phyloP scores from a whole-genome alignment of 2,888 invertebrate species.

The Pelosia muscerda region DNA sequence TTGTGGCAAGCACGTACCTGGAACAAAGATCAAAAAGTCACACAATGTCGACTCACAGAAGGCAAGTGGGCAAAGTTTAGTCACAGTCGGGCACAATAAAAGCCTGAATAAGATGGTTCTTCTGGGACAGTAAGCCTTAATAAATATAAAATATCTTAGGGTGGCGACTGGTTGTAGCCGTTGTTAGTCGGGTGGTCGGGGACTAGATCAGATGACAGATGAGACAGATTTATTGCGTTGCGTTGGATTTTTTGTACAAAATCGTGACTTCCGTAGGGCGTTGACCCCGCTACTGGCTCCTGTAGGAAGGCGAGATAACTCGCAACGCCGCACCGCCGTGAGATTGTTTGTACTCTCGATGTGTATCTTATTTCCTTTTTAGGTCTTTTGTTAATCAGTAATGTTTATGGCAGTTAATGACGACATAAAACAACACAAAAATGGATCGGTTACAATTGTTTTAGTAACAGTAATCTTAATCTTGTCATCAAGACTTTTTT shows the following conservation, averaged over 20 bases:
- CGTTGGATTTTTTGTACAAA: slow-evolving; percentile 66
- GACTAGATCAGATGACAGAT: slow-evolving; percentile 77
- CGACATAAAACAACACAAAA: slow-evolving; percentile 47
- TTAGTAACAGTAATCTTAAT: slow-evolving; percentile 36
- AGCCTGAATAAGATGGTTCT: slow-evolving; percentile 72
- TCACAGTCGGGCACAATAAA: slow-evolving; percentile 62
- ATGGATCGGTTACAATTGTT: slow-evolving; percentile 35
- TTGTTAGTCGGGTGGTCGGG: slow-evolving; percentile 9
- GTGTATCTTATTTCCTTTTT: slow-evolving; percentile 69
- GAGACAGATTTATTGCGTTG: slow-evolving; percentile 73
- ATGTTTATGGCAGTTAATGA: slow-evolving; percentile 54
- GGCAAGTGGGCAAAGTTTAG: slow-evolving; percentile 56
- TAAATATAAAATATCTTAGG: slow-evolving; percentile 61
- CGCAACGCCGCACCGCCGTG: slow-evolving; percentile 50
- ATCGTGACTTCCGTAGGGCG: slow-evolving; percentile 75
- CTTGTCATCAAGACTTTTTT: slow-evolving; percentile 23
- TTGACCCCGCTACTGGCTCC: slow-evolving; percentile 76
- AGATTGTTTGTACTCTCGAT: slow-evolving; percentile 70
- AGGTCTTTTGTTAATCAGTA: slow-evolving; percentile 56
- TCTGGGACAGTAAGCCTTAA: slow-evolving; percentile 76
- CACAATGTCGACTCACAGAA: slow-evolving; percentile 61
- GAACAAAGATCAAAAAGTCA: slow-evolving; percentile 65
- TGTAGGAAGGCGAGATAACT: slow-evolving; percentile 70
- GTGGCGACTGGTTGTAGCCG: slow-evolving; percentile 69
- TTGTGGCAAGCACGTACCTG: slow-evolving; percentile 69